Evolutionary conservation across 2,888 invertebrate genomes (phyloP), one percentile per base, ranked within the genome.

Genomic region (Podotricha telesiphe): DNA sequence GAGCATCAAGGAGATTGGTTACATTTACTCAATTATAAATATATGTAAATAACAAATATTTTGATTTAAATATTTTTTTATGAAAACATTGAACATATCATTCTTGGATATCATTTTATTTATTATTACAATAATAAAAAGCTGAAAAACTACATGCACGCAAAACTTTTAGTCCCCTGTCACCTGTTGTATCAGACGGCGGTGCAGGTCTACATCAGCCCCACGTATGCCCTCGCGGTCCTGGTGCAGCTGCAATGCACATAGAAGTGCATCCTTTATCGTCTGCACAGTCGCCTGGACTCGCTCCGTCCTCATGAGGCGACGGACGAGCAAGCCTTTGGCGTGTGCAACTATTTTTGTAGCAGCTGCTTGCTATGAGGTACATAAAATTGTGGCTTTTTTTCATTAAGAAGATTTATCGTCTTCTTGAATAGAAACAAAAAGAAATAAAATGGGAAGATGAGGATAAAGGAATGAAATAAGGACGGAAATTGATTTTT

Each of bases 211-310:
- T 10, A 95, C 94, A 82, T 97, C 97, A 2, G 94, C 93, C 50
- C 94, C 94, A 67, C 94, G 88, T 76, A 95, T 95, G 75, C 91
- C 91, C 75, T 91, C 94, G 19, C 91, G 89, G 70, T 94, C 95
- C 70, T 94, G 93, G 76, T 97, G 96, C 80, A 97, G 92, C 80
- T 95, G 95, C 75, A 97, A 88, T 56, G 97, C 96, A 86, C 96
- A 96, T 63, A 96, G 89, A 69, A 97, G 87, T 4, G 97, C 96
- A 82, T 97, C 97, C 82, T 94, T 94, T 76, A 97, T 96, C 4
- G 96, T 97, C 86, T 96, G 95, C 76, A 97, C 96, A 19, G 97
- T 94, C 68, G 94, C 93, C 85, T 96, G 96, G 15, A 98, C 96
- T 77, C 96, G 95, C 78, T 96, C 96, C 0, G 98, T 97, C 77